Conservation (phyloP, 2,888 invertebrate species). For the Phortica magna region DNA sequence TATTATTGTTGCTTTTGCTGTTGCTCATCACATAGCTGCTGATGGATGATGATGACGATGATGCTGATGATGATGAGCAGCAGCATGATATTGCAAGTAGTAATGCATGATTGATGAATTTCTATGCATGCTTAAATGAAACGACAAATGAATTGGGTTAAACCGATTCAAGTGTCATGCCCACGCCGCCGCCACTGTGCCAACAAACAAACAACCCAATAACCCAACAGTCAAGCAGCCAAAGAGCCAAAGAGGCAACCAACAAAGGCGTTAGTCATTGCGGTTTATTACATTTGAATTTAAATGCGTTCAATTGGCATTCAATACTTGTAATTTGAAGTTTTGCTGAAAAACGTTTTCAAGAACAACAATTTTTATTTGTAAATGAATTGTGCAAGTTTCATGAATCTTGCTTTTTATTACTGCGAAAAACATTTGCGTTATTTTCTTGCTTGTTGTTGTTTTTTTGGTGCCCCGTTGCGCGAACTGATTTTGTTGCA, state of each 20-base stretch:
- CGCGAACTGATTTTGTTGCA: background rate
- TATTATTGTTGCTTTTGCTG: too few species aligned
- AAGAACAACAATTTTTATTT: conserved; percentile 9
- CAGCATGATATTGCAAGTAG: conserved; percentile 23
- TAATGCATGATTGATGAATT: conserved; percentile 49
- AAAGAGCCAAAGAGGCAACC: background rate
- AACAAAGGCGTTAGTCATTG: conserved; percentile 4
- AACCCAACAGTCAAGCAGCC: background rate
- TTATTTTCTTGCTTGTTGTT: background rate
- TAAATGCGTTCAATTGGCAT: conserved; percentile 19
- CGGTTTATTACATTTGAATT: conserved; percentile 1
- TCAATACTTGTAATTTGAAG: background rate
- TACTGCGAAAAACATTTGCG: background rate
- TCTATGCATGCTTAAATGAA: conserved; percentile 45
- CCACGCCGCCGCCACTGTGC: background rate
- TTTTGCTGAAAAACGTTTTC: background rate
- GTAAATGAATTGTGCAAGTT: conserved; percentile 15
- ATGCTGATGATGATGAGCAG: conserved; percentile 8
- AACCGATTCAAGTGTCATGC: conserved; percentile 42
- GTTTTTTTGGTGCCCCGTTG: conserved; percentile 6
- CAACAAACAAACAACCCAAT: background rate
- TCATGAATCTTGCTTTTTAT: background rate
- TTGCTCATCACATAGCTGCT: background rate
- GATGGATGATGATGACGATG: background rate
- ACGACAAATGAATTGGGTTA: conserved; percentile 49